Conservation (phyloP, 1,140 invertebrate species). For the Hormaphis cornu region DNA sequence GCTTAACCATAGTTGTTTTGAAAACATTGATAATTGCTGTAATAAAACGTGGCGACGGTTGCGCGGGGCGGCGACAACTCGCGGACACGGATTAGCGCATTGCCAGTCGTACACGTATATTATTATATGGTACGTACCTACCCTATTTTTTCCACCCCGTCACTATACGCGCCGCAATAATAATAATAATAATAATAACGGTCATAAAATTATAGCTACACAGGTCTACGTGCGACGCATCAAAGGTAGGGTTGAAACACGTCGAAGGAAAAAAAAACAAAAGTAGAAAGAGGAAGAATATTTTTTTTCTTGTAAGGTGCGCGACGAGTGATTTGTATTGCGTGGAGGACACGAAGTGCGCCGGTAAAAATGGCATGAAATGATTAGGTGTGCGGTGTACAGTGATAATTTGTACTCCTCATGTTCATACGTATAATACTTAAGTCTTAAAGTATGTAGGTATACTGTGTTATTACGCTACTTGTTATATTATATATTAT, state of each 20-base stretch:
- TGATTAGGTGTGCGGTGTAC: background rate
- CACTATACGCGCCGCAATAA: background rate
- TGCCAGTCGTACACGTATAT: background rate
- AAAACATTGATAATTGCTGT: conserved; percentile 12
- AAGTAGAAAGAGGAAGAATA: background rate
- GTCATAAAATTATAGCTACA: background rate
- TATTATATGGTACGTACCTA: background rate
- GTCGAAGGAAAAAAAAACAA: background rate
- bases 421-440: background rate
- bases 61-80: conserved; percentile 18
- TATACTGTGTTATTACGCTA: background rate
- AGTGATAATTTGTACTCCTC: background rate
- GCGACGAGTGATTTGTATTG: background rate
- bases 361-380: conserved; percentile 12
- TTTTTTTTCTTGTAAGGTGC: background rate
- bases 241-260: background rate
- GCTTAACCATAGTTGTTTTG: background rate
- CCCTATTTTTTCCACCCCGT: background rate
- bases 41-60: conserved; percentile 15
- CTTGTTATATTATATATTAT: too few relatives aligned
- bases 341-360: background rate
- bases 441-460: background rate
- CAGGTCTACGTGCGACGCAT: background rate
- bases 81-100: conserved; percentile 20
- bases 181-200: conserved; percentile 30